phyloP scores from a whole-genome alignment of 2,113 vertebrate genomes.

The Sapayoa aenigma region DNA sequence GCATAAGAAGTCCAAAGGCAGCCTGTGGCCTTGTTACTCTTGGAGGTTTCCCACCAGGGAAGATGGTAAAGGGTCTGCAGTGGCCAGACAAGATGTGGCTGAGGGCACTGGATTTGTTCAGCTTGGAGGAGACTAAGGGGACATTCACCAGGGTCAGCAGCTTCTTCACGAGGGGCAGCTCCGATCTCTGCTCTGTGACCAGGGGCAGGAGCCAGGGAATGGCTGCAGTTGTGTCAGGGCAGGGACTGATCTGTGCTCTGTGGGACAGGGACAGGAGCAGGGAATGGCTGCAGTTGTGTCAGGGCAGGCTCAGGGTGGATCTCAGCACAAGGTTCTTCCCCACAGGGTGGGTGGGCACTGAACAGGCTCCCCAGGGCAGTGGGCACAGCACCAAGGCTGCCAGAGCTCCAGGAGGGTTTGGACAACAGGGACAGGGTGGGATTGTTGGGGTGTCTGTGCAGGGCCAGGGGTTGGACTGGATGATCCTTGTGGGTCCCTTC shows the following conservation, averaged over 20 bases:
- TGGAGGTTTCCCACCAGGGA: background rate
- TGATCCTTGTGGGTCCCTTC: background rate
- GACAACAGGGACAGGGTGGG: background rate
- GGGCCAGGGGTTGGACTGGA: accelerated
- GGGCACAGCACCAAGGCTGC: background rate
- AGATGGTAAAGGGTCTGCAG: background rate
- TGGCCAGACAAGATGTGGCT: background rate
- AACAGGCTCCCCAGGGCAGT: background rate
- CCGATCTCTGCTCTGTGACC: background rate
- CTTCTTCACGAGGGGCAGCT: background rate
- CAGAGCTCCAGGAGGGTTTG: background rate
- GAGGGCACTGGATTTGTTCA: background rate
- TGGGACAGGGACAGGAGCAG: background rate
- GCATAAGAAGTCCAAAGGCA: accelerated
- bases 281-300: background rate
- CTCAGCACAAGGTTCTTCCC: background rate
- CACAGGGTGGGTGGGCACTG: background rate
- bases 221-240: background rate
- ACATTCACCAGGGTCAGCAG: background rate
- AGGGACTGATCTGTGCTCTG: background rate
- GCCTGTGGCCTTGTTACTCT: background rate
- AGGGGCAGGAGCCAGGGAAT: background rate
- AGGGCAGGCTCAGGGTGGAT: background rate
- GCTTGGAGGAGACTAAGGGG: background rate
- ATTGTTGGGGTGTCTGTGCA: background rate